phyloP scores from a whole-genome alignment of 1,140 invertebrate genomes.

The Drosophila orena region DNA sequence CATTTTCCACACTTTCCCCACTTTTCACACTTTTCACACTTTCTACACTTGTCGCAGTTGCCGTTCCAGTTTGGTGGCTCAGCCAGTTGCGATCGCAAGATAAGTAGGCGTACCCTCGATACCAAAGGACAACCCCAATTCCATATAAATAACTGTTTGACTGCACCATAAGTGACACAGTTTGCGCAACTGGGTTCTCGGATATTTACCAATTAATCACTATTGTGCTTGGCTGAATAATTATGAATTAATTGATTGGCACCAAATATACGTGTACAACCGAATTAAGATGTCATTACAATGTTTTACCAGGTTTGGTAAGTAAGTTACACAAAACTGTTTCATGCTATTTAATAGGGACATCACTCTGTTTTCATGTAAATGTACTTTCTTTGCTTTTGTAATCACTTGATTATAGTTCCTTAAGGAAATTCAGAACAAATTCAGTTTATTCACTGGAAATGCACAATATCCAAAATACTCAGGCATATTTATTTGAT shows the following conservation, averaged over 20 bases:
- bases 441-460: background rate
- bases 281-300: background rate
- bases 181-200: background rate
- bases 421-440: background rate
- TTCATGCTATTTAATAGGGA: too few relatives aligned
- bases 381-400: too few relatives aligned
- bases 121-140: background rate
- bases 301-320: too few relatives aligned
- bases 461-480: background rate
- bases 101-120: background rate
- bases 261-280: background rate
- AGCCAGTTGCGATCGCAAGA: constrained; percentile 18
- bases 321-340: too few relatives aligned
- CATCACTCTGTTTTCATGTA: too few relatives aligned
- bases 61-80: constrained; percentile 19
- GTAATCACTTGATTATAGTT: too few relatives aligned
- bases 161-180: background rate
- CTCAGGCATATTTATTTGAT: background rate
- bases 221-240: background rate
- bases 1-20: constrained; percentile 1
- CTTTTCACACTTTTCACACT: constrained; percentile 1
- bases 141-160: background rate
- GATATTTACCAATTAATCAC: constrained; percentile 4
- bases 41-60: background rate
- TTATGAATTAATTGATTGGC: background rate